These are phyloP conservation scores for Gymnodraco acuticeps DNA, from an alignment of 2,797 vertebrate genomes.

Conservation along the genomic window DNA sequence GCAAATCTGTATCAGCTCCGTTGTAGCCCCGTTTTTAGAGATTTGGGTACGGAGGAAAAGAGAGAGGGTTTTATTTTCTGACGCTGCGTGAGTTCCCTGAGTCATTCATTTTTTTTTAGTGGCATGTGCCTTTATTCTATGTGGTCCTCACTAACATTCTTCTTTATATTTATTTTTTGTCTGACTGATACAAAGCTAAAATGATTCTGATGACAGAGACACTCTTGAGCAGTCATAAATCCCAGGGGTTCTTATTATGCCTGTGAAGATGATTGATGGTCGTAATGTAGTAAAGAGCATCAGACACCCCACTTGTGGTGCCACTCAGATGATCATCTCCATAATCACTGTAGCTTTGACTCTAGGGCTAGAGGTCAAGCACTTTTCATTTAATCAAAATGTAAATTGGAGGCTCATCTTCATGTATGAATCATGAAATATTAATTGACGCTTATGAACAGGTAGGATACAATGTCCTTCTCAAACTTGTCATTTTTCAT, in stretches of 20 bases:
- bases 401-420: slow-evolving; percentile 35
- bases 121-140: slow-evolving; percentile 34
- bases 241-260: slow-evolving; percentile 50
- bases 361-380: slow-evolving; percentile 30
- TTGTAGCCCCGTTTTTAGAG: too few relatives aligned
- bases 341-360: slow-evolving; percentile 44
- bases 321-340: slow-evolving; percentile 40
- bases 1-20: too few relatives aligned
- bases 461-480: background rate
- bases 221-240: slow-evolving; percentile 48
- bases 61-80: too few relatives aligned
- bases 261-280: slow-evolving; percentile 44
- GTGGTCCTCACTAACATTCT: slow-evolving; percentile 19
- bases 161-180: slow-evolving; percentile 47
- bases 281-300: slow-evolving; percentile 46
- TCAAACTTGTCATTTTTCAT: background rate
- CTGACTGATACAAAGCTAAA: slow-evolving; percentile 32
- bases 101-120: slow-evolving; percentile 22
- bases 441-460: slow-evolving; percentile 11
- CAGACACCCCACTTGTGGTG: slow-evolving; percentile 31
- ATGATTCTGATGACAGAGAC: slow-evolving; percentile 45
- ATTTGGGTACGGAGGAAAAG: too few relatives aligned
- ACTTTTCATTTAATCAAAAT: slow-evolving; percentile 56
- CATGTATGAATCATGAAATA: slow-evolving; percentile 28
- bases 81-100: too few relatives aligned